Base-by-base conservation (phyloP, 2,888 invertebrate genomes). In the Andrena camellia region DNA sequence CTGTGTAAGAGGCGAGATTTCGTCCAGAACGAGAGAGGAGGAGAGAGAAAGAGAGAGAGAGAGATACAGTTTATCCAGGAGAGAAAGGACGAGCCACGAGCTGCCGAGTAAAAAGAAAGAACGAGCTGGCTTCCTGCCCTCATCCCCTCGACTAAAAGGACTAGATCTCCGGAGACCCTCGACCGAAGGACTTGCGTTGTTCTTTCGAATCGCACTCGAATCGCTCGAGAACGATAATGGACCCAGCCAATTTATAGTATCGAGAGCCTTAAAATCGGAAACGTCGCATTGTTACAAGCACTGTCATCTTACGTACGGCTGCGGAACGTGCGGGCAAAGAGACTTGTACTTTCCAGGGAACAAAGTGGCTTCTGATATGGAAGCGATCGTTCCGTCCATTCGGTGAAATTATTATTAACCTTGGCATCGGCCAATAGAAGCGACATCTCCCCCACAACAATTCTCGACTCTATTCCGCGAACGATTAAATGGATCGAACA, bases 171-270 rank as follows among this genome's bases (percentile, higher is more conserved):
- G 59, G 70, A 81, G 86, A 86, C 77, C 66, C 77, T 88, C 69
- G 66, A 86, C 77, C 86, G 74, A 57, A 74, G 82, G 77, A 69
- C 83, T 72, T 50, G 68, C 80, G 81, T 82, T 85, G 85, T 81
- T 87, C 86, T 73, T 85, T 83, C 85, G 86, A 82, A 88, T 83
- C 85, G 72, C 74, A 68, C 68, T 84, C 75, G 84, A 82, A 77
- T 82, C 77, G 71, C 63, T 64, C 63, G 63, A 59, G 52, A 73
- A 81, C 78, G 82, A 77, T 83, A 84, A 87, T 81, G 76, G 81
- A 76, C 59, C 74, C 68, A 57, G 31, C 72, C 74, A 83, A 86
- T 85, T 88, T 86, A 78, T 77, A 78, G 78, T 73, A 79, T 85
- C 73, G 80, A 68, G 62, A 59, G 54, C 63, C 67, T 63, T 71